Conservation (phyloP, 1,140 invertebrate genomes). For the Papilio glaucus region DNA sequence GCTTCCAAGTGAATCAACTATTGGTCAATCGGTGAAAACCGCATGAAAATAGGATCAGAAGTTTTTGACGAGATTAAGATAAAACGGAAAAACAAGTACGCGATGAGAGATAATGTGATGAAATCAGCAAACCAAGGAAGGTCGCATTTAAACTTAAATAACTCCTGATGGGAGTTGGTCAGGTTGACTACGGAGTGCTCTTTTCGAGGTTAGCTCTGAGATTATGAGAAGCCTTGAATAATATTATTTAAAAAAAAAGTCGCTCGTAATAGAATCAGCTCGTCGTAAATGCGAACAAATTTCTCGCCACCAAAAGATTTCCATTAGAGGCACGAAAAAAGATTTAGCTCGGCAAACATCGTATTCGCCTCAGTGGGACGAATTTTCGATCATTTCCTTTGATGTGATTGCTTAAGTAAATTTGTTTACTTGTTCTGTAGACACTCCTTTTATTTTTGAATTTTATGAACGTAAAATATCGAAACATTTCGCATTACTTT, state of each 20-base stretch:
- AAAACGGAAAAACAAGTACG: no score
- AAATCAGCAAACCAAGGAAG: no score
- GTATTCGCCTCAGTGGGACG: slow-evolving; percentile 16
- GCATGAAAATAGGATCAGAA: no score
- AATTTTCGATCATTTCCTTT: slow-evolving; percentile 34
- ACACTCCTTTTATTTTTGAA: slow-evolving; percentile 21
- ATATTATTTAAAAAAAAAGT: slow-evolving; percentile 24
- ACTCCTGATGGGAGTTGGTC: no score
- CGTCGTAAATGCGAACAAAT: slow-evolving; percentile 35
- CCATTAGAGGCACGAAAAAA: slow-evolving; percentile 38
- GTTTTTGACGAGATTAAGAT: no score
- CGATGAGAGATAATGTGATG: no score
- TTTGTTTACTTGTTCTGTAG: slow-evolving; percentile 35
- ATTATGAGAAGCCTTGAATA: background rate
- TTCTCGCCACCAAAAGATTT: slow-evolving; percentile 36
- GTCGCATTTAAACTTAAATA: no score
- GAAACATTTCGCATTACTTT: background rate
- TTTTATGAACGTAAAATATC: background rate
- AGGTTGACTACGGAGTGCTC: no score
- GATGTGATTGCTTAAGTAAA: slow-evolving; percentile 37
- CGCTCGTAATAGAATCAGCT: slow-evolving; percentile 29
- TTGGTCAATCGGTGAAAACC: no score
- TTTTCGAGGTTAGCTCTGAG: no score
- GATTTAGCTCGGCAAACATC: slow-evolving; percentile 35
- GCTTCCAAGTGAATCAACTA: no score